A percentile compares a stretch with the other conserved stretches of the same genome.
phyloP scores from a whole-genome alignment of 1,140 invertebrate species.

The Drosophila sp. region DNA sequence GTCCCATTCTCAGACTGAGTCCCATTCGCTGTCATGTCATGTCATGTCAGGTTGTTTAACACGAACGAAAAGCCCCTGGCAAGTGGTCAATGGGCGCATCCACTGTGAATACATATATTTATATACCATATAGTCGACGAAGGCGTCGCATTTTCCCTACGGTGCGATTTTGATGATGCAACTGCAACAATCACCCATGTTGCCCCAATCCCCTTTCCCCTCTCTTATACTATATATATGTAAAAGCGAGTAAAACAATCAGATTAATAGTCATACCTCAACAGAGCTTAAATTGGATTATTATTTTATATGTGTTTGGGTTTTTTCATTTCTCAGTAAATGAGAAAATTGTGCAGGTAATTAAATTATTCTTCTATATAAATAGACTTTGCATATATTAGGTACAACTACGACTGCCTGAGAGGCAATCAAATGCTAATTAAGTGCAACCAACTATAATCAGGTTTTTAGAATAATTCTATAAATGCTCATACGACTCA shows the following conservation, averaged over 20 bases:
- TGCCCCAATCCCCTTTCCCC: not conserved
- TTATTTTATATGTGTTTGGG: not conserved
- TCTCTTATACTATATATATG: no score
- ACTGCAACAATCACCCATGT: conserved; percentile 10
- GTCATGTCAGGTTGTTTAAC: conserved; percentile 17
- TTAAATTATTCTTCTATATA: conserved; percentile 2
- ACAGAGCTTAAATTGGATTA: not conserved
- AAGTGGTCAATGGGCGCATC: conserved; percentile 15
- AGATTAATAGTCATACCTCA: no score
- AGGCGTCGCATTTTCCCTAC: conserved; percentile 5
- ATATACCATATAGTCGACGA: not conserved
- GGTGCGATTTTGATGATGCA: conserved; percentile 35
- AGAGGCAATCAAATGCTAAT: conserved; percentile 10
- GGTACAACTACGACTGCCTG: conserved; percentile 3
- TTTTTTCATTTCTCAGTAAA: not conserved
- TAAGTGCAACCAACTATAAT: conserved; percentile 12
- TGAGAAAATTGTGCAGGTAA: conserved; percentile 12
- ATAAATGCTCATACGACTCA: not conserved
- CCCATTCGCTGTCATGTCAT: conserved; percentile 39
- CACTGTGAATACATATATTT: not conserved
- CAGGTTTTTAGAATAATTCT: not conserved
- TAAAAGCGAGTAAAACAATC: no score
- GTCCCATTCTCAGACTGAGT: conserved; percentile 8
- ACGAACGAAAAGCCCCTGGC: not conserved
- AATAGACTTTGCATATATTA: conserved; percentile 13